Conservation (phyloP, 2,888 invertebrate species). For the Calameuta pallipes region DNA sequence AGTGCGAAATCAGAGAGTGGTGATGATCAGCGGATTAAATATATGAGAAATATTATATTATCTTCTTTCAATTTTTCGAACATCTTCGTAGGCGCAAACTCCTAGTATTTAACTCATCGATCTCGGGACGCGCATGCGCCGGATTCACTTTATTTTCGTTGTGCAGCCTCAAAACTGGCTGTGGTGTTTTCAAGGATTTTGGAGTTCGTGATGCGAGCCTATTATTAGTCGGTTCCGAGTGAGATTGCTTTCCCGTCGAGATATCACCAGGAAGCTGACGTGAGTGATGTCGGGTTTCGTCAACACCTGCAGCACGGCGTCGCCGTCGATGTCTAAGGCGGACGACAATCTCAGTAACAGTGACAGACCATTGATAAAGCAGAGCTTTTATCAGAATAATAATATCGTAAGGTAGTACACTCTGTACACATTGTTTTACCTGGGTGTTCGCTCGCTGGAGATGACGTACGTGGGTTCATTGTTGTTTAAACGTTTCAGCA, state of each 20-base stretch:
- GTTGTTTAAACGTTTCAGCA: conserved; percentile 5
- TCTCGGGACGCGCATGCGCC: conserved; percentile 44
- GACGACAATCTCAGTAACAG: conserved; percentile 63
- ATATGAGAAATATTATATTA: background rate
- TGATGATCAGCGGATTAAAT: background rate
- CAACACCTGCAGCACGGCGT: conserved; percentile 43
- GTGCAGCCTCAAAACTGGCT: conserved; percentile 7
- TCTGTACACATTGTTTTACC: background rate
- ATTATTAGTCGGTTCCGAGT: conserved; percentile 15
- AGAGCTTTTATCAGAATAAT: conserved; percentile 40
- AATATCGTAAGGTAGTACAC: conserved; percentile 32
- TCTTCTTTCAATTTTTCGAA: background rate
- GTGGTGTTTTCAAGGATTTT: conserved; percentile 10
- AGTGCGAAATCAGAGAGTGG: background rate
- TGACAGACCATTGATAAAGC: conserved; percentile 57
- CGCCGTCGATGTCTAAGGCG: conserved; percentile 57
- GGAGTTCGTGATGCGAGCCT: conserved; percentile 13
- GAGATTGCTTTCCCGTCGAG: conserved; percentile 8
- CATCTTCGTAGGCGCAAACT: conserved; percentile 2
- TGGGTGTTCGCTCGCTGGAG: background rate
- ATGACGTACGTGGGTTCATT: background rate
- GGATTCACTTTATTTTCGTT: conserved; percentile 19
- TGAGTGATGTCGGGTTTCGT: conserved; percentile 1
- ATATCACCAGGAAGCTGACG: background rate
- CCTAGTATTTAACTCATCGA: conserved; percentile 30